Percentiles rank a stretch among this genome's conserved stretches.
Evolutionary conservation across 1,140 invertebrate species (phyloP).

Genomic region (Oppia nitens): DNA sequence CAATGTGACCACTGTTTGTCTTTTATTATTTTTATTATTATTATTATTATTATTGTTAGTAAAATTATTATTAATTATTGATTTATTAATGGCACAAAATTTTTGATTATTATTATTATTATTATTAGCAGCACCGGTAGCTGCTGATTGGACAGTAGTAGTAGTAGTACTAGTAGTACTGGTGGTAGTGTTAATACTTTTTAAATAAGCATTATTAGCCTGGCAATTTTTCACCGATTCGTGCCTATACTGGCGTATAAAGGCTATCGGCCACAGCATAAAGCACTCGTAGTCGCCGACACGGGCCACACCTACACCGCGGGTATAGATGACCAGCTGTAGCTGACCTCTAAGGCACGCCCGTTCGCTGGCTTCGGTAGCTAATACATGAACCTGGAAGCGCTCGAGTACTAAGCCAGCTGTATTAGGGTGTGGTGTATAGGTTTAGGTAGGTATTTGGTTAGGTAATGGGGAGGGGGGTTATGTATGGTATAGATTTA

Average conservation of each 20-base stretch:
- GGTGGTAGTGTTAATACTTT: too few relatives aligned
- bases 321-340: constrained; percentile 18
- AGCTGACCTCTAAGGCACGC: constrained; percentile 16
- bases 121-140: too few relatives aligned
- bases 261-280: constrained; percentile 21
- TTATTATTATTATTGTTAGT: neutral
- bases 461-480: too few relatives aligned
- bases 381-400: constrained; percentile 18
- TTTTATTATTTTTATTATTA: constrained; percentile 2
- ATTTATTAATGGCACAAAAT: neutral
- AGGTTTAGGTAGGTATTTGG: too few relatives aligned
- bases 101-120: neutral
- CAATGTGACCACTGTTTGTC: constrained; percentile 19
- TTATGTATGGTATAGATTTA: too few relatives aligned
- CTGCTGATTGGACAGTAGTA: too few relatives aligned
- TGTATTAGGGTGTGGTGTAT: too few relatives aligned
- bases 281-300: constrained; percentile 17
- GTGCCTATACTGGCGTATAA: constrained; percentile 21
- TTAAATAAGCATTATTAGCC: too few relatives aligned
- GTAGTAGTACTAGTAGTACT: too few relatives aligned
- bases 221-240: constrained; percentile 15
- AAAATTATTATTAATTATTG: neutral
- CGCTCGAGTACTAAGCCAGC: constrained; percentile 14
- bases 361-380: constrained; percentile 19
- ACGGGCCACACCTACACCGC: constrained; percentile 17